Conservation (phyloP, 2,113 vertebrate species). For the Podocnemis expansa region DNA sequence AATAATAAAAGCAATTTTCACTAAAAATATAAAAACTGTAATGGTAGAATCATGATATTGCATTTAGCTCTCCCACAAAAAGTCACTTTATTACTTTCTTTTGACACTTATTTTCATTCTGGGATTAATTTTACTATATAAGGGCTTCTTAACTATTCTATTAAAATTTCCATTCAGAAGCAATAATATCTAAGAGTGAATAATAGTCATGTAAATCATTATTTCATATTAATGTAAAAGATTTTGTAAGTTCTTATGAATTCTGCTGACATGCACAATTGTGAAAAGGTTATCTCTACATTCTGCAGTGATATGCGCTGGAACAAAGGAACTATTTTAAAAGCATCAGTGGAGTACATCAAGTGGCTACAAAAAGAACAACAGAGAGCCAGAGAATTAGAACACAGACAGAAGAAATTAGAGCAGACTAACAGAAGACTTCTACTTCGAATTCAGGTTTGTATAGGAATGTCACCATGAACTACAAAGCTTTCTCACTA, state of each 20-base stretch:
- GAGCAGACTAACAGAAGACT: slow-evolving; percentile 94
- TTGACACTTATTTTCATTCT: slow-evolving; percentile 96
- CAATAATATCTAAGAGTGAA: slow-evolving; percentile 97
- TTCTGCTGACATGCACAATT: slow-evolving; percentile 93
- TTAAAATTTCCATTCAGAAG: slow-evolving; percentile 99
- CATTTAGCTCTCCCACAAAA: slow-evolving; percentile 87
- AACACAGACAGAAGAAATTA: slow-evolving; percentile 95
- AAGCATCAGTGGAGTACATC: slow-evolving; percentile 99
- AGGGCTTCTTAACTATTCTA: slow-evolving; percentile 99
- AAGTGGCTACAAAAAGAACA: slow-evolving; percentile 99
- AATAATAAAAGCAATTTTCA: slow-evolving; percentile 92
- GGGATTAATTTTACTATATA: slow-evolving; percentile 98
- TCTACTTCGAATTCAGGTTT: slow-evolving; percentile 96
- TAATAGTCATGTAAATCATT: slow-evolving; percentile 97
- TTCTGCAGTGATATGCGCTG: slow-evolving; percentile 97
- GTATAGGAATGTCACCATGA: slow-evolving; percentile 30
- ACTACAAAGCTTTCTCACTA: slow-evolving; percentile 23
- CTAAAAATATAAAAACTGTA: slow-evolving; percentile 90
- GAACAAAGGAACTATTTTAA: slow-evolving; percentile 99
- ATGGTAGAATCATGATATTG: slow-evolving; percentile 89
- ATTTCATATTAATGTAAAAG: slow-evolving; percentile 93
- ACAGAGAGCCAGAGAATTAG: slow-evolving; percentile 93
- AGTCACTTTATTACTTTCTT: slow-evolving; percentile 84
- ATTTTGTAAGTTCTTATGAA: slow-evolving; percentile 92
- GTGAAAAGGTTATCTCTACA: slow-evolving; percentile 93